Conservation (phyloP, 2,888 invertebrate species). For the Bruchidius siliquastri region DNA sequence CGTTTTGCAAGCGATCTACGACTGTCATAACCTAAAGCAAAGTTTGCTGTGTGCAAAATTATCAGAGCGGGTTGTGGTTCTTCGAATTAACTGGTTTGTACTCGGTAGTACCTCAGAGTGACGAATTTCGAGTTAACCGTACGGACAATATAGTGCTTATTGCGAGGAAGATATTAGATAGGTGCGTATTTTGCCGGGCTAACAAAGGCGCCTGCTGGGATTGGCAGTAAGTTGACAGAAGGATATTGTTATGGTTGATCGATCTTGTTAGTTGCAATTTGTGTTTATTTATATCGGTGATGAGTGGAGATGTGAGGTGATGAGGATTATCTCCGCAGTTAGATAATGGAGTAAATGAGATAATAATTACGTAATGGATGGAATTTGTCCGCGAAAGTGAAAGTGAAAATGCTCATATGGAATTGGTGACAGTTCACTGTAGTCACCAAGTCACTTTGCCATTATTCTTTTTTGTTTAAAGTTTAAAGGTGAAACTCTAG, state of each 20-base stretch:
- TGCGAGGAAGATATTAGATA: not conserved
- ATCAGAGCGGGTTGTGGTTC: not conserved
- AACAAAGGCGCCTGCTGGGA: not conserved
- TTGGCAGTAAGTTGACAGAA: not conserved
- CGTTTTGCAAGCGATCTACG: conserved; percentile 15
- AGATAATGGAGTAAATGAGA: not conserved
- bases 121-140: not conserved
- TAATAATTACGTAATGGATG: not conserved
- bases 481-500: too few species aligned
- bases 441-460: too few species aligned
- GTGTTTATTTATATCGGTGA: not conserved
- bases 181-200: not conserved
- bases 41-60: not conserved
- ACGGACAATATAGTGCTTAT: not conserved
- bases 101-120: not conserved
- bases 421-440: not conserved
- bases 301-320: not conserved
- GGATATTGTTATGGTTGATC: not conserved
- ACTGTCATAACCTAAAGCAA: not conserved
- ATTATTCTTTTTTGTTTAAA: too few species aligned
- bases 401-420: not conserved
- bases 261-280: not conserved
- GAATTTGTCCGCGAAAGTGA: not conserved
- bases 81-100: not conserved
- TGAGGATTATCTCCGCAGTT: not conserved